These are phyloP conservation scores for Actinia tenebrosa DNA, from an alignment of 64 coral and sea anemone species.

Conservation along the genomic window DNA sequence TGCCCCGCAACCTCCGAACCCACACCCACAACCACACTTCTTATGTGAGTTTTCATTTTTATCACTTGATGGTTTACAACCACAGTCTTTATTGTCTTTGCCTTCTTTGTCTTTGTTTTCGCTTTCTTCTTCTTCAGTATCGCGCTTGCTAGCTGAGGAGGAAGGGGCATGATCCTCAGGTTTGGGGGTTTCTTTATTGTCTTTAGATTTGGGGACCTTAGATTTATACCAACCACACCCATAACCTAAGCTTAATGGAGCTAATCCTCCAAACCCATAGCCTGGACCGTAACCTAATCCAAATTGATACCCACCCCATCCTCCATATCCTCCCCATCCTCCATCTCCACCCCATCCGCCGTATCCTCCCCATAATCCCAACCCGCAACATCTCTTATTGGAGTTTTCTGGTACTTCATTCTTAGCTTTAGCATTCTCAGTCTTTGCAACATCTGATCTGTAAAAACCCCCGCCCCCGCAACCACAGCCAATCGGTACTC, in stretches of 20 bases:
- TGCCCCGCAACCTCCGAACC: neutral
- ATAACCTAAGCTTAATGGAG: neutral
- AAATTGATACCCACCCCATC: conserved; percentile 15
- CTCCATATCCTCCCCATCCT: conserved; percentile 2
- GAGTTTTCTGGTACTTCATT: conserved; percentile 10
- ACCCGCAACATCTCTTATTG: conserved; percentile 14
- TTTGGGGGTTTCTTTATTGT: neutral
- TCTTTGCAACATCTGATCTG: neutral
- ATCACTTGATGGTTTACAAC: conserved; percentile 1
- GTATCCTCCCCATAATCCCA: neutral
- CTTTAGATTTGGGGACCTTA: conserved; percentile 2
- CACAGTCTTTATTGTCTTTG: conserved; percentile 4
- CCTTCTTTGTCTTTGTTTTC: neutral
- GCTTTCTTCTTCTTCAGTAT: neutral
- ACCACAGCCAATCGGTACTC: conserved; percentile 31
- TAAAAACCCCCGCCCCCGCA: conserved; percentile 1
- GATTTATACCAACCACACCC: conserved; percentile 15
- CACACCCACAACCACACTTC: conserved; percentile 1
- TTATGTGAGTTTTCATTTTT: neutral
- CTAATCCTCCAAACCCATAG: neutral
- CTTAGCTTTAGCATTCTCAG: neutral
- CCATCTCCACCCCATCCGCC: conserved; percentile 24
- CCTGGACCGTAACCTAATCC: neutral
- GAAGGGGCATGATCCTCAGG: conserved; percentile 29
- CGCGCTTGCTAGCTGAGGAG: conserved; percentile 24